Evolutionary conservation across 2,113 vertebrate genomes (phyloP), one percentile per base, ranked within the genome.

Genomic region (Clarias macrocephalus): DNA sequence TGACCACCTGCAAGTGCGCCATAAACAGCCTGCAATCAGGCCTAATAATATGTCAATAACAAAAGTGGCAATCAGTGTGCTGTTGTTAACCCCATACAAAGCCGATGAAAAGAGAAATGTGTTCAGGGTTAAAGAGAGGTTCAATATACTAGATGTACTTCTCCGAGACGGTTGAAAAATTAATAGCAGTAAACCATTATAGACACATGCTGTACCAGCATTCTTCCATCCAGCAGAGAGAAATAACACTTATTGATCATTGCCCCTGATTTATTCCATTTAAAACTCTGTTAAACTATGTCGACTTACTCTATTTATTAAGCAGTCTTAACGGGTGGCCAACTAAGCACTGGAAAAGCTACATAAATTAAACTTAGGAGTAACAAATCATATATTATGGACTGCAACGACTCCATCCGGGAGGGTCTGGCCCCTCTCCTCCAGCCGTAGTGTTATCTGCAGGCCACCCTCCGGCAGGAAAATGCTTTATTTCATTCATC

Each of bases 401-500:
- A 80, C 42, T 68, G 48, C 48, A 86, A 33, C 19, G 25, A 82
- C 37, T 75, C 16, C 73, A 85, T 75, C 25, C 81, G 86, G 82
- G 83, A 88, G 54, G 85, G 84, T 57, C 84, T 75, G 42, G 63
- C 16, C 65, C 72, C 33, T 88, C 54, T 73, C 57, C 57, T 66
- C 16, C 56, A 75, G 23, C 79, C 25, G 15, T 86, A 15, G 48
- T 86, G 83, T 77, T 84, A 82, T 86, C 65, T 85, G 37, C 87
- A 60, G 68, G 66, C 75, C 66, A 82, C 88, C 85, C 82, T 87
- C 85, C 63, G 28, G 15, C 60, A 54, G 60, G 75, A 88, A 89
- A 90, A 87, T 85, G 88, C 80, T 89, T 87, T 83, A 90, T 88
- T 92, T 91, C 91, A 92, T 93, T 93, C 92, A 93, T 89, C 84